These are phyloP conservation scores for Promerops cafer DNA, from an alignment of 2,113 vertebrate species.

Conservation along the genomic window DNA sequence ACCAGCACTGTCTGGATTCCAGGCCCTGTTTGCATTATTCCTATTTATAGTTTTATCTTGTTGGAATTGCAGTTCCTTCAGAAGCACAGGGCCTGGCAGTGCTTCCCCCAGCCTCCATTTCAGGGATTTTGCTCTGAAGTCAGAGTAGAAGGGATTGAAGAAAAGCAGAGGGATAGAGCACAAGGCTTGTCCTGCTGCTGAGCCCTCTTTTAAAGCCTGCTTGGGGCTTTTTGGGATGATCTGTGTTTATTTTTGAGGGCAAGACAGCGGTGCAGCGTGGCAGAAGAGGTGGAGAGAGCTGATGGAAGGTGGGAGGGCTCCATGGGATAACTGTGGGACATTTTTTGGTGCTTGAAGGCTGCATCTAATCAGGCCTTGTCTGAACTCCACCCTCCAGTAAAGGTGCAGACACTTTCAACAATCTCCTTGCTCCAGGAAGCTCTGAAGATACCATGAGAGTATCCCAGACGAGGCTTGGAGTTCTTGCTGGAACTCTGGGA, in stretches of 20 bases:
- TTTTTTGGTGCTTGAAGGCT: neutral
- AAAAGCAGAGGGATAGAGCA: neutral
- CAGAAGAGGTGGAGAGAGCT: neutral
- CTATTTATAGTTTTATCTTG: neutral
- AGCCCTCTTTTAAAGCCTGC: neutral
- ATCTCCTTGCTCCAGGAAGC: neutral
- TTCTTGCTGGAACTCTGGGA: neutral
- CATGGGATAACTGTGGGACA: fast-evolving
- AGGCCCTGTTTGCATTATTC: neutral
- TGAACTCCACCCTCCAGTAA: neutral
- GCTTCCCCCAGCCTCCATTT: neutral
- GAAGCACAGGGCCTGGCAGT: neutral
- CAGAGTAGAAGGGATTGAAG: neutral
- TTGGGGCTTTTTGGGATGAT: neutral
- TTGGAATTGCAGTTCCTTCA: neutral
- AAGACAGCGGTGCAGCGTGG: neutral
- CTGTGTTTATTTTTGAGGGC: neutral
- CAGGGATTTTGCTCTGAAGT: neutral
- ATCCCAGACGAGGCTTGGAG: neutral
- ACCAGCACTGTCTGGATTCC: neutral
- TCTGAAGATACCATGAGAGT: neutral
- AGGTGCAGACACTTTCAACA: neutral
- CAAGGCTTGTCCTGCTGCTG: neutral
- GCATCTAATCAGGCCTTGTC: neutral
- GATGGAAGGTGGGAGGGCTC: neutral